phyloP scores from a whole-genome alignment of 2,888 invertebrate genomes.

The Phalera bucephala region DNA sequence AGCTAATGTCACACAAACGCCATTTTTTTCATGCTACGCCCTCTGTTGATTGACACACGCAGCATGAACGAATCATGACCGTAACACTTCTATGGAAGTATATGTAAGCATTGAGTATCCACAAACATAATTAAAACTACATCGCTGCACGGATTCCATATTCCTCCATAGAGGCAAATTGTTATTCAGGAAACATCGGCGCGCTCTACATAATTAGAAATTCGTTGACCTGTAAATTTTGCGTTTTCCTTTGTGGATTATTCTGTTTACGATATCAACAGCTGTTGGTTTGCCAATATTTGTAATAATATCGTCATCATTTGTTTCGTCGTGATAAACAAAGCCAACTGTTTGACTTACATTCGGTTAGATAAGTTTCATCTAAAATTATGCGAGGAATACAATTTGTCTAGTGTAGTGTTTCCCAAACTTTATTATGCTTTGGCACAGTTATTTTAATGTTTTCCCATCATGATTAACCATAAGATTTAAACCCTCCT shows the following conservation, averaged over 20 bases:
- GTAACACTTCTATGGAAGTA: background rate
- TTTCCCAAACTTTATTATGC: too few species aligned
- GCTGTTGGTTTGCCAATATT: slow-evolving; percentile 38
- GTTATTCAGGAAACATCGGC: slow-evolving; percentile 42
- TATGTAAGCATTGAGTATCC: background rate
- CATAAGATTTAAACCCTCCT: too few species aligned
- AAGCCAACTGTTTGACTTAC: too few species aligned
- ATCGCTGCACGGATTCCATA: background rate
- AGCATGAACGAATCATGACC: too few species aligned
- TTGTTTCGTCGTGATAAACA: slow-evolving; percentile 19
- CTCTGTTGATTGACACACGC: too few species aligned
- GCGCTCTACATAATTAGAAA: slow-evolving; percentile 50
- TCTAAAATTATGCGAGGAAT: too few species aligned
- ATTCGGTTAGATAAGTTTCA: too few species aligned
- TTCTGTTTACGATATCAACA: slow-evolving; percentile 50
- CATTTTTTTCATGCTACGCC: too few species aligned
- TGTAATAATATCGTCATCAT: slow-evolving; percentile 43
- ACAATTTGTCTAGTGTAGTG: too few species aligned
- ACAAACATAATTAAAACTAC: background rate
- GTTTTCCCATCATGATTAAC: too few species aligned
- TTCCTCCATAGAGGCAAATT: slow-evolving; percentile 25
- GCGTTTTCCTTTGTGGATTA: slow-evolving; percentile 35
- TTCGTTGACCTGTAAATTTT: slow-evolving; percentile 50
- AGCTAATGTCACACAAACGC: too few species aligned
- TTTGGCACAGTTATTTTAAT: too few species aligned